Evolutionary conservation across 2,888 invertebrate genomes (phyloP).

Genomic region (Gymnoscelis rufifasciata): DNA sequence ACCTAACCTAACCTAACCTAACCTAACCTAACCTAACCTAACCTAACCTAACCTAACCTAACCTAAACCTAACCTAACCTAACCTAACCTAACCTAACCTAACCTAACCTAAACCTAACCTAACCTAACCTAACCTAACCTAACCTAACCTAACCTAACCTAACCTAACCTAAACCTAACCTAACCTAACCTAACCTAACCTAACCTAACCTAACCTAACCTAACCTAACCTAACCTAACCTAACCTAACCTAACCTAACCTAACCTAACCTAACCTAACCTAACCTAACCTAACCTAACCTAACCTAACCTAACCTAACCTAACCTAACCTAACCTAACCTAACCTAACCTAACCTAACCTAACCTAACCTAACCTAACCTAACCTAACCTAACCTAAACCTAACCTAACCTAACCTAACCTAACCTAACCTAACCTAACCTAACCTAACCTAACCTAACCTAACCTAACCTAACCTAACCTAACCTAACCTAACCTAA

Average conservation of each 20-base stretch:
- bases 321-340: constrained; percentile 24
- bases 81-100: constrained; percentile 24
- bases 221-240: constrained; percentile 28
- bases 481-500: constrained; percentile 21
- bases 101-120: too few relatives aligned
- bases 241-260: constrained; percentile 33
- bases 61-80: constrained; percentile 15
- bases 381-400: too few relatives aligned
- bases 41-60: constrained; percentile 12
- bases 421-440: constrained; percentile 29
- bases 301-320: constrained; percentile 24
- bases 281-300: constrained; percentile 30
- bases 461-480: constrained; percentile 23
- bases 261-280: constrained; percentile 32
- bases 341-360: constrained; percentile 17
- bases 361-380: constrained; percentile 18
- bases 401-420: constrained; percentile 25
- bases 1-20: constrained; percentile 13
- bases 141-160: constrained; percentile 25
- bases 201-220: constrained; percentile 26
- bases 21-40: constrained; percentile 10
- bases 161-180: too few relatives aligned
- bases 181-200: constrained; percentile 25
- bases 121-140: constrained; percentile 21
- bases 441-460: constrained; percentile 26